Evolutionary conservation across 1,140 invertebrate species (phyloP), one percentile per base, ranked within the genome.

Genomic region (Trichoplusia ni): DNA sequence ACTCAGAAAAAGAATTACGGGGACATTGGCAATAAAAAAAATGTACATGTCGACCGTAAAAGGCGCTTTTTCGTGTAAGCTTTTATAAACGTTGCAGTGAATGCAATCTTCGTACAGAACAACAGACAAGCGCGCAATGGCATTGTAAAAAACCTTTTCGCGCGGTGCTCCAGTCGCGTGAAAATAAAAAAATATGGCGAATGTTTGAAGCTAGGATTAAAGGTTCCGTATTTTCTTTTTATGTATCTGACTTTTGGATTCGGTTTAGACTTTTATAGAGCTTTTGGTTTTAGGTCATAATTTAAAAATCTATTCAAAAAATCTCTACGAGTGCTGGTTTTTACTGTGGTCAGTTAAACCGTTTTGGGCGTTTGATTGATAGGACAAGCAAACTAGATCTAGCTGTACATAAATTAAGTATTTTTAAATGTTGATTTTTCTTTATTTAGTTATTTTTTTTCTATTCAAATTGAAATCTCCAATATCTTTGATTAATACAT

Each of bases 61-160:
- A 73, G 56, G 66, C 53, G 47, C 56, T 73, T 63, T 69, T 67
- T 33, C 56, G 18, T 25, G 60, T 66, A 37, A 62, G 21, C 46
- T 66, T 64, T 67, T 64, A 64, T 67, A 69, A 69, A 73, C 27
- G 60, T 64, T 67, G 23, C 38, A 66, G 38, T 61, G 54, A 56
- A 69, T 63, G 64, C 60, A 73, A 69, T 73, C 67, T 73, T 69
- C 44, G 29, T 56, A 46, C 42, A 60, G 49, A 46, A 62, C 58
- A 62, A 59, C 44, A 51, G 59, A 62, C 51, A 62, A 58, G 42
- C 35, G 33, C 42, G 49, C 21, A 63, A 53, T 56, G 46, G 42
- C 47, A 60, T 60, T 60, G 61, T 63, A 40, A 63, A 64, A 69
- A 64, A 44, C 42, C 44, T 46, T 59, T 62, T 63, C 23, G 54